A percentile compares a stretch with the other conserved stretches of the same genome.
Evolutionary conservation across 2,113 vertebrate species (phyloP).

Genomic region (Cercocebus atys): DNA sequence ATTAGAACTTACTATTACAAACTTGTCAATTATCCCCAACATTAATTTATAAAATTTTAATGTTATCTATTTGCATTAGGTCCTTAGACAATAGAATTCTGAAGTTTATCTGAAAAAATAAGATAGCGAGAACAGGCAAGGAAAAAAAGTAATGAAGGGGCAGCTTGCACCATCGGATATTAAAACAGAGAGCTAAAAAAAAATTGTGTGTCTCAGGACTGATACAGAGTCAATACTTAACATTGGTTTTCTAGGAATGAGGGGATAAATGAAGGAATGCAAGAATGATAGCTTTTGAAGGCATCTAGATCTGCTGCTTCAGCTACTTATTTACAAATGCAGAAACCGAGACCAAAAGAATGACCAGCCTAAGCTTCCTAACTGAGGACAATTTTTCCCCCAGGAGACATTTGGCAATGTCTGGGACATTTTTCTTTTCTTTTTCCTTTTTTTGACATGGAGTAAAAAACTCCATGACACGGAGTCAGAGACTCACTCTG

Average conservation of each 20-base stretch:
- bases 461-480: too few relatives aligned
- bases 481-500: too few relatives aligned
- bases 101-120: neutral
- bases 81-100: neutral
- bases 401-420: neutral
- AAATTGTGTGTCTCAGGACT: accelerated
- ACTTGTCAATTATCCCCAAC: neutral
- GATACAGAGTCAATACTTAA: neutral
- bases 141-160: neutral
- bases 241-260: neutral
- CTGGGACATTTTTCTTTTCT: too few relatives aligned
- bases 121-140: neutral
- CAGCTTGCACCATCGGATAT: accelerated
- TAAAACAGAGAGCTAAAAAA: neutral
- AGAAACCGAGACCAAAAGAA: neutral
- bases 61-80: neutral
- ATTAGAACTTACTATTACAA: neutral
- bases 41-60: neutral
- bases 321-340: neutral
- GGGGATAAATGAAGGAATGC: accelerated
- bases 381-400: neutral
- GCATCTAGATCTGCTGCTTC: neutral
- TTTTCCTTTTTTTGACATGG: too few relatives aligned
- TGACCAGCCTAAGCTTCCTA: neutral
- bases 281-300: neutral